Conservation (phyloP, 2,888 invertebrate genomes). For the Volucella zonaria region DNA sequence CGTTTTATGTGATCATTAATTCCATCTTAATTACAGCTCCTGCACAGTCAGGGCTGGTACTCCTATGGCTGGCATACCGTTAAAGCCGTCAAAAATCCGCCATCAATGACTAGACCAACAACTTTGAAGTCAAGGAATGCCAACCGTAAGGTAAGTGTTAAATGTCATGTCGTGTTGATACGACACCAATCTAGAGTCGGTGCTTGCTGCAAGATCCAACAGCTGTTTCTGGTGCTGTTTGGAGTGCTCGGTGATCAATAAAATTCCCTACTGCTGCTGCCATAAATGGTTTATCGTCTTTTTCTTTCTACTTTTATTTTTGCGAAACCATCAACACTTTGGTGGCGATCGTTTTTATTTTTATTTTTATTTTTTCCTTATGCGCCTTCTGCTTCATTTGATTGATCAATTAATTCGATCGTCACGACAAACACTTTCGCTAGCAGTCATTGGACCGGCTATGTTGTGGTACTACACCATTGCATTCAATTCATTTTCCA, state of each 20-base stretch:
- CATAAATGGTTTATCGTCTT: constrained; percentile 27
- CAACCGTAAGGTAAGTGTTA: constrained; percentile 55
- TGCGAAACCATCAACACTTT: constrained; percentile 53
- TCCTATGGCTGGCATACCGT: constrained; percentile 23
- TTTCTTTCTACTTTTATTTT: constrained; percentile 11
- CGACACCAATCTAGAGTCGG: constrained; percentile 44
- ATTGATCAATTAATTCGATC: constrained; percentile 72
- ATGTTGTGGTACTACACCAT: constrained; percentile 2
- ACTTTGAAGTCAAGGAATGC: constrained; percentile 3
- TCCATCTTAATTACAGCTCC: constrained; percentile 55
- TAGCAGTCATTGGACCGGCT: constrained; percentile 34
- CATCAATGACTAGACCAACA: constrained; percentile 2
- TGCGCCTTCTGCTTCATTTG: constrained; percentile 37
- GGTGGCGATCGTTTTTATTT: constrained; percentile 33
- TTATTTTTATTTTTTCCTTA: not conserved
- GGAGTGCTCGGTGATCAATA: constrained; percentile 54
- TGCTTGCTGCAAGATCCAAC: constrained; percentile 2
- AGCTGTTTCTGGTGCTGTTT: constrained; percentile 38
- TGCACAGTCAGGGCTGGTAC: not conserved
- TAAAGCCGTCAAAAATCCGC: constrained; percentile 8
- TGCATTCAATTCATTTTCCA: constrained; percentile 62
- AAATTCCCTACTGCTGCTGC: constrained; percentile 22
- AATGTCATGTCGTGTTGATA: constrained; percentile 68
- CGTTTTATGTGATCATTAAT: constrained; percentile 69
- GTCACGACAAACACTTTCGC: constrained; percentile 72